Conservation (phyloP, 2,797 vertebrate species). For the Microcaecilia unicolor region DNA sequence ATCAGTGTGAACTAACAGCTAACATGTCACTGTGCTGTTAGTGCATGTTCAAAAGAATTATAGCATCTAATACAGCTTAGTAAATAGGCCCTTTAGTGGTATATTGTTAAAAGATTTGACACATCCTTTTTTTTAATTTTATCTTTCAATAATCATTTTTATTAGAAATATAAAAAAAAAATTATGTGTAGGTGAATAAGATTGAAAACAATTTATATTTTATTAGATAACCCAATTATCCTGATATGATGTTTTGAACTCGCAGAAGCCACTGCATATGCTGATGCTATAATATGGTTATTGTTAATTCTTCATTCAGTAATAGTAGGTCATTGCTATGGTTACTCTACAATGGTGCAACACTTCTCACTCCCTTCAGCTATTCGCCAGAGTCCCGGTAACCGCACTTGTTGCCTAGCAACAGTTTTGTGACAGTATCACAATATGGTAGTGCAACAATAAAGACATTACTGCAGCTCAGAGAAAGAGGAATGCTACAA, state of each 20-base stretch:
- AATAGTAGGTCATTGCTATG: constrained; percentile 73
- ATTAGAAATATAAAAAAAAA: background rate
- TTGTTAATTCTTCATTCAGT: constrained; percentile 70
- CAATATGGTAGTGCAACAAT: constrained; percentile 60
- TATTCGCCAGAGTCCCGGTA: constrained; percentile 61
- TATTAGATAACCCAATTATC: constrained; percentile 34
- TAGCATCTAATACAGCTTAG: too few relatives aligned
- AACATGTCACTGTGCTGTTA: too few relatives aligned
- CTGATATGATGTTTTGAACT: constrained; percentile 38
- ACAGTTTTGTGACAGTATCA: constrained; percentile 71
- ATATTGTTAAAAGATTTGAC: too few relatives aligned
- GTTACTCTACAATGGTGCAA: constrained; percentile 68
- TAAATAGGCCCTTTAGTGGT: too few relatives aligned
- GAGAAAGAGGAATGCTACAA: background rate
- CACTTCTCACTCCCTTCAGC: constrained; percentile 66
- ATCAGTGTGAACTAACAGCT: too few relatives aligned
- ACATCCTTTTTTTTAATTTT: too few relatives aligned
- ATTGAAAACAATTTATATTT: constrained; percentile 25
- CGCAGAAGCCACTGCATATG: constrained; percentile 38
- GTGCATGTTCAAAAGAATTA: too few relatives aligned
- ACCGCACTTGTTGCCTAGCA: constrained; percentile 77
- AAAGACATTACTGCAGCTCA: constrained; percentile 33
- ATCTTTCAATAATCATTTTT: too few relatives aligned
- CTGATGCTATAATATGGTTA: constrained; percentile 65
- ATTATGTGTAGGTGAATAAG: background rate